Evolutionary conservation across 2,888 invertebrate genomes (phyloP).

Genomic region (Hyalella azteca): DNA sequence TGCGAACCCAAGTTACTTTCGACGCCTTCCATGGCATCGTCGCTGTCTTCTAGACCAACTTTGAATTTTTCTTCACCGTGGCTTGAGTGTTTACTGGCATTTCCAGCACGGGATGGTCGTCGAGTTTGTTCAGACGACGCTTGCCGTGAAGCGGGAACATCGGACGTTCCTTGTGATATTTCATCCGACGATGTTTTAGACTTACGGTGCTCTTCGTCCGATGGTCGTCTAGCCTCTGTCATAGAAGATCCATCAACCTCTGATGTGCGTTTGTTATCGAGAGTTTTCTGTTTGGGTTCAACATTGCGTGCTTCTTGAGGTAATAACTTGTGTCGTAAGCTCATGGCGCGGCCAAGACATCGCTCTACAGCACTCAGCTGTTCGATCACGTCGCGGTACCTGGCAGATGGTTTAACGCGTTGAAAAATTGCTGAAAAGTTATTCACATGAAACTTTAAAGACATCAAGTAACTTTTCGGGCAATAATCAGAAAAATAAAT

Average conservation of each 20-base stretch:
- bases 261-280: too few relatives aligned
- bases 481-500: too few relatives aligned
- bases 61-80: background rate
- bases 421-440: too few relatives aligned
- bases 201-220: background rate
- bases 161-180: background rate
- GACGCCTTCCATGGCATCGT: background rate
- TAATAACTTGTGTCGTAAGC: conserved; percentile 53
- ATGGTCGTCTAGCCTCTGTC: background rate
- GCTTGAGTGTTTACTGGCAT: background rate
- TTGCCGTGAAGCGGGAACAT: too few relatives aligned
- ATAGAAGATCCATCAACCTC: too few relatives aligned
- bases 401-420: too few relatives aligned
- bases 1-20: background rate
- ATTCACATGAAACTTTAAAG: too few relatives aligned
- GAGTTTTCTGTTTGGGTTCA: background rate
- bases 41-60: background rate
- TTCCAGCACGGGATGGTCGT: background rate
- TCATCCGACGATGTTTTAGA: conserved; percentile 37
- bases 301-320: conserved; percentile 19
- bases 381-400: conserved; percentile 50
- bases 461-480: too few relatives aligned
- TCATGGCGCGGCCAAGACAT: conserved; percentile 53
- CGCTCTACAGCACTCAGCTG: conserved; percentile 53
- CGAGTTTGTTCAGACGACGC: background rate